Conservation (phyloP, 2,797 vertebrate species). For the Rhinoraja longicauda region DNA sequence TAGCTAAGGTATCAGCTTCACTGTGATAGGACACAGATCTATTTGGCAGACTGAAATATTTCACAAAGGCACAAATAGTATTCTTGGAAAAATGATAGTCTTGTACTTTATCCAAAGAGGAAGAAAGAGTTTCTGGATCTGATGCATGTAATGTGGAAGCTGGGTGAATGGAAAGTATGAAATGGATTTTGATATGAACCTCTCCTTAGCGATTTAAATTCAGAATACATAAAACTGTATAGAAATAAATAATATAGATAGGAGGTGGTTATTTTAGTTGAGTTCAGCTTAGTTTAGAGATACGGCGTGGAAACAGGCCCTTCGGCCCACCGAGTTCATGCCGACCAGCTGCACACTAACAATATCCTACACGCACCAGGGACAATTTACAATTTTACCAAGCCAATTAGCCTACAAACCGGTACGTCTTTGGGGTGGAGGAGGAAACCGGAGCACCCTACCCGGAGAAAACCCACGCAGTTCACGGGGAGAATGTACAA, state of each 20-base stretch:
- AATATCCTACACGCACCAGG: too few relatives aligned
- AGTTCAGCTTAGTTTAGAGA: too few relatives aligned
- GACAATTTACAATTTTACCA: too few relatives aligned
- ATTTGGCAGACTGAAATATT: not conserved
- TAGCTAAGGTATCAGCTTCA: conserved; percentile 45
- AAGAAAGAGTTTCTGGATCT: not conserved
- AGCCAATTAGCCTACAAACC: too few relatives aligned
- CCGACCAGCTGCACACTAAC: too few relatives aligned
- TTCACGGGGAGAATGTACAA: too few relatives aligned
- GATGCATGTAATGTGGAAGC: not conserved
- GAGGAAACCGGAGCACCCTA: too few relatives aligned
- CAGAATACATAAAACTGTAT: not conserved
- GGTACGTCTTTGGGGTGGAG: too few relatives aligned
- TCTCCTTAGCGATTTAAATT: not conserved
- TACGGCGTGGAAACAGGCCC: too few relatives aligned
- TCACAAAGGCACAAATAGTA: not conserved
- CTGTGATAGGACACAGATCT: conserved; percentile 34
- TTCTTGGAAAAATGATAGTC: not conserved
- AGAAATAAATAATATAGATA: not conserved
- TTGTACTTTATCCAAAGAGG: not conserved
- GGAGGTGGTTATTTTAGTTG: not conserved
- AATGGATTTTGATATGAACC: not conserved
- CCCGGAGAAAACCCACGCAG: too few relatives aligned
- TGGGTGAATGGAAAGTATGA: not conserved
- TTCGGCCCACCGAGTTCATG: too few relatives aligned